Evolutionary conservation across 2,888 invertebrate genomes (phyloP), one percentile per base, ranked within the genome.

Genomic region (Hypomecis punctinalis): DNA sequence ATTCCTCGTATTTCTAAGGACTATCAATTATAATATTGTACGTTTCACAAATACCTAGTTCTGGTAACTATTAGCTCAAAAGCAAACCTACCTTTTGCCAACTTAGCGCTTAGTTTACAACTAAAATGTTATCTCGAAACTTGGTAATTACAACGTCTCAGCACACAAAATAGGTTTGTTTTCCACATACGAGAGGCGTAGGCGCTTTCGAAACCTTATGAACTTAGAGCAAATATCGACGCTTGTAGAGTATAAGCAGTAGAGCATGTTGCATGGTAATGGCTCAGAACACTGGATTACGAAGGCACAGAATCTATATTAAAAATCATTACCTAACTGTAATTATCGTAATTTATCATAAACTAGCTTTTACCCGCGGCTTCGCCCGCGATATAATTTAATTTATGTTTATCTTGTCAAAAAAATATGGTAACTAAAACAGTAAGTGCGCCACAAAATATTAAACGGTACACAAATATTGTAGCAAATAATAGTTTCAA

Each of bases 111-210:
- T 33, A 59, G 54, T 49, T 63, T 6, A 23, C 13, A 48, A 35
- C 37, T 35, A 33, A 43, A 52, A 42, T 52, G 40, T 54, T 63
- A 58, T 45, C 43, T 59, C 0, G 9, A 36, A 66, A 68, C 53
- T 64, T 62, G 36, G 59, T 64, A 69, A 66, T 66, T 69, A 66
- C 61, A 53, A 56, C 61, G 43, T 68, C 55, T 68, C 13, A n/a
- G 61, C 55, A 55, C 35, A 54, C 39, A 43, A 9, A 56, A 37
- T 61, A 52, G 56, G 49, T 59, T 62, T 63, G 54, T 54, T 47
- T 55, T 61, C 39, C 56, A 40, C 61, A 61, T 58, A 57, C 37
- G 52, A 60, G 48, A 45, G 13, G 42, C 52, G 66, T 64, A 62
- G 61, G 52, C 55, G 54, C 33, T 55, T 13, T n/a, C 40, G 48